Conservation (phyloP, 2,797 vertebrate species). For the Fistularia tabacaria region DNA sequence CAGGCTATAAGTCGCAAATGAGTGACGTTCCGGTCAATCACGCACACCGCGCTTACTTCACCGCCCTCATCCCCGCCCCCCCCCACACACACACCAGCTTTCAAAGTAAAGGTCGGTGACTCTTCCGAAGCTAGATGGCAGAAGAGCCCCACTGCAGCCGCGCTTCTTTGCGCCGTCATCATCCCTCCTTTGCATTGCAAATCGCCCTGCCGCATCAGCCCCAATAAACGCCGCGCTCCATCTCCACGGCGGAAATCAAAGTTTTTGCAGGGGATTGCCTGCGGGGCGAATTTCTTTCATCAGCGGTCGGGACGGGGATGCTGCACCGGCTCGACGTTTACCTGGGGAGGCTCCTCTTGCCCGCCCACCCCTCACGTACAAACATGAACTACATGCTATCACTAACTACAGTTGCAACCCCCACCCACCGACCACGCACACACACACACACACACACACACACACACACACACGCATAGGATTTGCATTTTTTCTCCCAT, state of each 20-base stretch:
- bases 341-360: constrained; percentile 3
- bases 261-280: constrained; percentile 59
- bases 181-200: constrained; percentile 66
- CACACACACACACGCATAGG: constrained; percentile 10
- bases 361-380: neutral
- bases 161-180: constrained; percentile 57
- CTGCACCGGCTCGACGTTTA: constrained; percentile 33
- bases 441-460: constrained; percentile 1
- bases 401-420: too few species aligned
- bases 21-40: neutral
- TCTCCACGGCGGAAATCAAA: constrained; percentile 63
- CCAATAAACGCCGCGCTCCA: constrained; percentile 56
- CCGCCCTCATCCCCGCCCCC: neutral
- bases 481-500: constrained; percentile 46
- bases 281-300: constrained; percentile 55
- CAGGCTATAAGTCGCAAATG: neutral
- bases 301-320: constrained; percentile 42
- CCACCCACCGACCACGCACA: too few species aligned
- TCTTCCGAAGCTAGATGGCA: constrained; percentile 77
- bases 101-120: constrained; percentile 44
- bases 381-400: neutral
- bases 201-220: constrained; percentile 54
- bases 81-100: constrained; percentile 14
- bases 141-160: constrained; percentile 74
- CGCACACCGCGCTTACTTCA: too few species aligned